Evolutionary conservation across 2,113 vertebrate species (phyloP).

Genomic region (Clarias gariepinus): DNA sequence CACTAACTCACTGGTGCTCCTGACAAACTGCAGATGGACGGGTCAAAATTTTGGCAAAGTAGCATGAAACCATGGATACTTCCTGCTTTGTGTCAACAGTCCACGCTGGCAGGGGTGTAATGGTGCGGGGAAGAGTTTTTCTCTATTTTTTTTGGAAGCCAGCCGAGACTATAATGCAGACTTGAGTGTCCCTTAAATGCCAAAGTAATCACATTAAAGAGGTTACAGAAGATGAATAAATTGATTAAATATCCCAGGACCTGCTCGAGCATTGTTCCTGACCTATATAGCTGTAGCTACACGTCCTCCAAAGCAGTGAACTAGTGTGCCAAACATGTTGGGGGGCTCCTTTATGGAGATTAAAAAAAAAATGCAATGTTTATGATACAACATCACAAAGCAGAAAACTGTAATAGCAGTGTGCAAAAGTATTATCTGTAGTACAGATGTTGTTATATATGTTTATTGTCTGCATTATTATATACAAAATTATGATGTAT

Average conservation of each 20-base stretch:
- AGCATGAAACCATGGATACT: background rate
- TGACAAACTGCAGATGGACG: conserved; percentile 2
- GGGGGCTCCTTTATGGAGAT: background rate
- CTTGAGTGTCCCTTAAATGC: background rate
- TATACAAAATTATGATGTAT: background rate
- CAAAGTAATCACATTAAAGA: background rate
- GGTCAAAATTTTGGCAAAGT: conserved; percentile 7
- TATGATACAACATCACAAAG: background rate
- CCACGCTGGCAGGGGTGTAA: background rate
- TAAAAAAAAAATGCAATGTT: background rate
- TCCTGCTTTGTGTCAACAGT: background rate
- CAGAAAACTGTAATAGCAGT: background rate
- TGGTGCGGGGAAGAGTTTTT: background rate
- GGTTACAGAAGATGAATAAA: background rate
- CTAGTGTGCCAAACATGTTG: background rate
- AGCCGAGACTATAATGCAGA: background rate
- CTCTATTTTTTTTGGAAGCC: background rate
- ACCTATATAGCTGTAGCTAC: too few species aligned
- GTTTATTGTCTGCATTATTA: too few species aligned
- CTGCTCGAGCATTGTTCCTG: background rate
- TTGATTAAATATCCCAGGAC: background rate
- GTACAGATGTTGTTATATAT: too few species aligned
- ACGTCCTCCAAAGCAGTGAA: background rate
- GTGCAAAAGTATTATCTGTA: too few species aligned
- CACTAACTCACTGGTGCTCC: background rate